Evolutionary conservation across 2,888 invertebrate genomes (phyloP).

Genomic region (Zygothrica quintamaculata): DNA sequence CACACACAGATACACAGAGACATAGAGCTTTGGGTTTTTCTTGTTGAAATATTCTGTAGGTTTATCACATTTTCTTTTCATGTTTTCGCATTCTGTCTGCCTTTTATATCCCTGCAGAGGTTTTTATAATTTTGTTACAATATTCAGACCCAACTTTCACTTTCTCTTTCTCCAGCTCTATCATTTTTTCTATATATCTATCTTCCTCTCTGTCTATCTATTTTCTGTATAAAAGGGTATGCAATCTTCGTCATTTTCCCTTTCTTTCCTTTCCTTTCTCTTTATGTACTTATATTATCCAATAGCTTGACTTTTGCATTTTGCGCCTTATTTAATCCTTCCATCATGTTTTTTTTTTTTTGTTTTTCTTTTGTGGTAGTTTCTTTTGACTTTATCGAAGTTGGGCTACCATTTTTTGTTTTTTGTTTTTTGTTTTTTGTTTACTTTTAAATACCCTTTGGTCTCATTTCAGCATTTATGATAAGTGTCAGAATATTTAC

Average conservation of each 20-base stretch:
- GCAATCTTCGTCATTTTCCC: not conserved
- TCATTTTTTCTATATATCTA: too few relatives aligned
- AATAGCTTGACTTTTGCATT: not conserved
- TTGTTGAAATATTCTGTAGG: constrained; percentile 21
- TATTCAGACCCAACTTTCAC: constrained; percentile 1
- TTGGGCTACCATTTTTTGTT: too few relatives aligned
- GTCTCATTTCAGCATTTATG: constrained; percentile 6
- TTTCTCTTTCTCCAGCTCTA: not conserved
- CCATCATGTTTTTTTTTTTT: too few relatives aligned
- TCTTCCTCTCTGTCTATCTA: too few relatives aligned
- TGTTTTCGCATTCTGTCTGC: constrained; percentile 7
- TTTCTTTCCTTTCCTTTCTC: not conserved
- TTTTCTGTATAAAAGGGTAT: too few relatives aligned
- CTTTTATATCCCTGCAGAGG: constrained; percentile 13
- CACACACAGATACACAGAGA: not conserved
- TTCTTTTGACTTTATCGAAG: too few relatives aligned
- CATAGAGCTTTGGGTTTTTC: not conserved
- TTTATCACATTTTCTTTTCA: constrained; percentile 35
- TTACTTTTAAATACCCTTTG: constrained; percentile 1
- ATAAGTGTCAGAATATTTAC: constrained; percentile 24
- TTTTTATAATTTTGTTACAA: constrained; percentile 22
- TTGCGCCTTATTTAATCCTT: not conserved
- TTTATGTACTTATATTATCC: not conserved
- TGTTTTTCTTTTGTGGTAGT: too few relatives aligned
- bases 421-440: not conserved